Evolutionary conservation across 2,113 vertebrate species (phyloP).

Genomic region (Coturnix japonica): DNA sequence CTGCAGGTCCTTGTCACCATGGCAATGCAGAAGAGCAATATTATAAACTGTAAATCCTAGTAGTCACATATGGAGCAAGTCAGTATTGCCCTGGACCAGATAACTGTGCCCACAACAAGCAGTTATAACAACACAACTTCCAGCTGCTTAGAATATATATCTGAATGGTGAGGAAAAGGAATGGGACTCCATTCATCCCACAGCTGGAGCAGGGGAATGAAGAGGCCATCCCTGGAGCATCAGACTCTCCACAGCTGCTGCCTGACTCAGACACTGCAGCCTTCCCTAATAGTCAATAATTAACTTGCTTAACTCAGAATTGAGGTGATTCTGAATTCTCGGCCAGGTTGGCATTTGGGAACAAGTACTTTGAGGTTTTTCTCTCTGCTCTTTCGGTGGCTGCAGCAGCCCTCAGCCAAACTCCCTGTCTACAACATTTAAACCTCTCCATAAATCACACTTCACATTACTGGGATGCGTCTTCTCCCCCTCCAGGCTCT

Average conservation of each 20-base stretch:
- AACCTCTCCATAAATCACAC: background rate
- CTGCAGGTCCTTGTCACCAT: background rate
- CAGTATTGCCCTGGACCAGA: background rate
- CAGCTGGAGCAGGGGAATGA: background rate
- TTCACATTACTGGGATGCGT: background rate
- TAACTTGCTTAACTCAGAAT: background rate
- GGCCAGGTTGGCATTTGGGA: background rate
- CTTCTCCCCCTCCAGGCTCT: background rate
- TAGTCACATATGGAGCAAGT: background rate
- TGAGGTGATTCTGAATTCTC: background rate
- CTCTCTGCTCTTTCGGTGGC: background rate
- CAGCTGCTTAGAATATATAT: rapidly evolving
- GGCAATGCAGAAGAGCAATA: background rate
- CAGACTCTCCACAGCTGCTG: background rate
- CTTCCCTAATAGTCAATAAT: background rate
- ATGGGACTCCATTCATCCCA: background rate
- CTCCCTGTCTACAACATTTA: background rate
- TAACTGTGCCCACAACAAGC: background rate
- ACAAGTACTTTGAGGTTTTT: background rate
- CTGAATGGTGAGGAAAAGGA: background rate
- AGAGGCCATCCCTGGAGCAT: background rate
- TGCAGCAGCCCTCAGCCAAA: background rate
- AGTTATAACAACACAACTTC: background rate
- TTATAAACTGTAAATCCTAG: background rate
- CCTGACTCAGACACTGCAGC: background rate